Base-by-base conservation (phyloP, 1,140 invertebrate genomes). In the Drosophila quadrilineata region DNA sequence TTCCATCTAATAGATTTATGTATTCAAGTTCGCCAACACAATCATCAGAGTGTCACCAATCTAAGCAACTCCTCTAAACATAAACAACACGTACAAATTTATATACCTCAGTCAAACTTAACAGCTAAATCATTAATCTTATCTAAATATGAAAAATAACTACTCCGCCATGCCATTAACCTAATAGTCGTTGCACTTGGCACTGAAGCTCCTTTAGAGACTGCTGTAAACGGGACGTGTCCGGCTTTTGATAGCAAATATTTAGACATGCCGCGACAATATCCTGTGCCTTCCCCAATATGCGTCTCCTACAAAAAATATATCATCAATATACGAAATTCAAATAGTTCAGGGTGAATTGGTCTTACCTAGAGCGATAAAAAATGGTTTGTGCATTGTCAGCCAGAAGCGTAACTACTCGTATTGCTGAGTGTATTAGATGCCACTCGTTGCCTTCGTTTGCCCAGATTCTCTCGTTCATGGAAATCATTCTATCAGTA, bases 391-490 rank as follows among this genome's bases (percentile, higher is more conserved):
- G 70, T 3, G 77, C 58, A 59, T 73, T 87, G 38, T 69, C 75
- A 35, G 70, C 91, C 60, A 95, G 92, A 31, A 92, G 90, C 35
- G 92, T 92, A 45, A 95, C 92, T 71, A 95, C 90, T 73, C 92
- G 91, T 28, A 93, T 92, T 19, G 93, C 93, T 0, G 93, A 94
- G 88, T 93, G 92, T 48, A 94, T 93, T 22, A 95, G 90, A 90
- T 95, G 94, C 88, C 94, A 93, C 89, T 96, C 94, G 76, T 95
- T 94, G 12, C 94, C 94, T 90, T 94, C 93, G 17, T 93, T 93
- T 40, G 94, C 90, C 94, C 95, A 96, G 57, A 93, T 93, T 57
- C 94, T 91, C 77, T 95, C 94, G 82, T 95, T 94, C 72, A 94
- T 92, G 21, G 93, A 93, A 71, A 94, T 93, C 91, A 94, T 91